These are phyloP conservation scores for Mus spretus DNA, from an alignment of 2,797 vertebrate species.

Conservation along the genomic window DNA sequence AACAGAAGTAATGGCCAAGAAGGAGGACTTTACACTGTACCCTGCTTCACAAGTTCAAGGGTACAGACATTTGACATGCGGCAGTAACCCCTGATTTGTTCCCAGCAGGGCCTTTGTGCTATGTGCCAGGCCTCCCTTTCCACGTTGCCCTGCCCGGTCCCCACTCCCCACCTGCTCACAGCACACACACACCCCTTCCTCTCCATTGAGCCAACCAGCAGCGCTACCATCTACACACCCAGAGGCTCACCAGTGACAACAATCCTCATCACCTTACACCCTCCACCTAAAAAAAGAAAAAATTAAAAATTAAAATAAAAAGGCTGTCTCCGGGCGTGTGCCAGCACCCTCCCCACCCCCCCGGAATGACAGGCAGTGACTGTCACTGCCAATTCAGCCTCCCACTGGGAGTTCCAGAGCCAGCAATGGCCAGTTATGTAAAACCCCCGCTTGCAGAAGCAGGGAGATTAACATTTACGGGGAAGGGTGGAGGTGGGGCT, in stretches of 20 bases:
- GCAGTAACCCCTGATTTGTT: not conserved
- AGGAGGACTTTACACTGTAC: not conserved
- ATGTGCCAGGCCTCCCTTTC: not conserved
- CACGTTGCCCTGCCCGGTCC: not conserved
- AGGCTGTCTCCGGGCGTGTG: not conserved
- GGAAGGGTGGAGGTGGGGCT: conserved; percentile 57
- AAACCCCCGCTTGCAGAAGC: conserved; percentile 23
- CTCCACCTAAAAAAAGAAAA: conserved; percentile 27
- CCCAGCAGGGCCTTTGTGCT: not conserved
- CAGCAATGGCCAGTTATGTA: conserved; percentile 60
- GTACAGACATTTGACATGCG: not conserved
- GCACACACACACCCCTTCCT: not conserved
- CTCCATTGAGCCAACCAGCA: not conserved
- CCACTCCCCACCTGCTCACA: not conserved
- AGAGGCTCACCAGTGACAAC: conserved; percentile 26
- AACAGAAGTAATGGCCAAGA: not conserved
- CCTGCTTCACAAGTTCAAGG: not conserved
- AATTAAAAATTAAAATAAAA: not conserved
- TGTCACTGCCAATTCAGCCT: conserved; percentile 9
- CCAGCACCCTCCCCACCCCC: conserved; percentile 29
- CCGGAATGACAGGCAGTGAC: not conserved
- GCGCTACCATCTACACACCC: not conserved
- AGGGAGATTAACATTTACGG: conserved; percentile 69
- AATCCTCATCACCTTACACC: not conserved
- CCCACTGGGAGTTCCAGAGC: conserved; percentile 6